Evolutionary conservation across 2,888 invertebrate genomes (phyloP), one percentile per base, ranked within the genome.

Genomic region (Xylota sylvarum): DNA sequence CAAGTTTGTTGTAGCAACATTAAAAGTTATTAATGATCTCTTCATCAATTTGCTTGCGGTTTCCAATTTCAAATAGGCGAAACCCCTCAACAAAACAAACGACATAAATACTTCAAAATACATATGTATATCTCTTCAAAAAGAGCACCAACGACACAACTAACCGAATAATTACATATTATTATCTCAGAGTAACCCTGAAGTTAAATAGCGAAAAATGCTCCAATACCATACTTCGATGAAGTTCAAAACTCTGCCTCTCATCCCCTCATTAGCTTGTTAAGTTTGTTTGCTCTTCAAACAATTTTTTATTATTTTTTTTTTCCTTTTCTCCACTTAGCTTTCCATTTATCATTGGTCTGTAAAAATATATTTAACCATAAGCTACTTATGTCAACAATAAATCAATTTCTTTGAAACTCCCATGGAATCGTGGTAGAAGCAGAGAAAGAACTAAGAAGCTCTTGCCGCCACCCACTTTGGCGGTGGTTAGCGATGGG

Each of bases 311-410:
- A 46, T 30, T 43, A 6, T 7, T 19, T 12, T 10, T 27, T 0
- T 35, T 19, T 48, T 35, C 35, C 6, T 1, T 17, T 35, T 27
- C 2, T 27, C 40, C 27, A n/a, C 69, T 30, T 23, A 40, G 19
- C 40, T 10, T 30, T 27, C 46, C 23, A 60, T 60, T 50, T 50
- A 70, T 70, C 43, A 52, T 37, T 37, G 35, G 35, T 37, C 7
- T 37, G 23, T 40, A 67, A 67, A 37, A 37, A 67, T 67, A 67
- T 35, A 46, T 62, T 60, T 67, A 67, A 48, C 62, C 46, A 65
- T 80, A 65, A 73, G 73, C 73, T 73, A 50, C 79, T 80, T 80
- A 80, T 72, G 72, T 72, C 79, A 80, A 65, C 56, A 72, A 80
- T 72, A 80, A 80, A 80, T 80, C 79, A 80, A 65, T 56, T 65